Evolutionary conservation across 1,140 invertebrate species (phyloP).

Genomic region (Theocolax elegans): DNA sequence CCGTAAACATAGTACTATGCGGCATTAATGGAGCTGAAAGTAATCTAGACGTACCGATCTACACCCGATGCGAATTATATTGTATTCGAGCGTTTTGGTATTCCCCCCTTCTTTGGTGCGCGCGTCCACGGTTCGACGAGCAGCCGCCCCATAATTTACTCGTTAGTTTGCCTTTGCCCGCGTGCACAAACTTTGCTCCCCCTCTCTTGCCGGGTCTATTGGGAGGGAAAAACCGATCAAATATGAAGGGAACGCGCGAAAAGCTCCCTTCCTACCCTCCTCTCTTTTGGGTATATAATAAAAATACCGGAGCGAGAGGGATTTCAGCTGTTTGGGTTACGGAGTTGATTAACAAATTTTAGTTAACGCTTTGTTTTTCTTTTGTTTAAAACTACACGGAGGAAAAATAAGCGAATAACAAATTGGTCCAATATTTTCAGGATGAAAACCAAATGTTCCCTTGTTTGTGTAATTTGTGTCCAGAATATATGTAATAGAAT

Average conservation of each 20-base stretch:
- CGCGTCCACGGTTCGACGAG: constrained; percentile 33
- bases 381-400: no score
- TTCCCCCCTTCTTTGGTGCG: neutral
- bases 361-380: no score
- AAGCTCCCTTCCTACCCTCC: no score
- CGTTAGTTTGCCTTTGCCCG: constrained; percentile 50
- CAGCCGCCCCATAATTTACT: constrained; percentile 60
- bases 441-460: no score
- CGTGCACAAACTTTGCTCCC: neutral
- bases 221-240: neutral
- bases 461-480: no score
- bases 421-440: no score
- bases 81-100: constrained; percentile 6
- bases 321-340: no score
- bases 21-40: constrained; percentile 56
- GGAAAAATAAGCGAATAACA: no score
- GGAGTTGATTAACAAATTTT: no score
- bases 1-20: constrained; percentile 45
- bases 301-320: no score
- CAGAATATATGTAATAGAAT: no score
- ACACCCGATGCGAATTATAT: constrained; percentile 8
- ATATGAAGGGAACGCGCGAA: neutral
- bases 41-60: constrained; percentile 48
- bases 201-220: neutral
- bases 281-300: no score